Evolutionary conservation across 1,140 invertebrate species (phyloP).

Genomic region (Subanguina moxae): DNA sequence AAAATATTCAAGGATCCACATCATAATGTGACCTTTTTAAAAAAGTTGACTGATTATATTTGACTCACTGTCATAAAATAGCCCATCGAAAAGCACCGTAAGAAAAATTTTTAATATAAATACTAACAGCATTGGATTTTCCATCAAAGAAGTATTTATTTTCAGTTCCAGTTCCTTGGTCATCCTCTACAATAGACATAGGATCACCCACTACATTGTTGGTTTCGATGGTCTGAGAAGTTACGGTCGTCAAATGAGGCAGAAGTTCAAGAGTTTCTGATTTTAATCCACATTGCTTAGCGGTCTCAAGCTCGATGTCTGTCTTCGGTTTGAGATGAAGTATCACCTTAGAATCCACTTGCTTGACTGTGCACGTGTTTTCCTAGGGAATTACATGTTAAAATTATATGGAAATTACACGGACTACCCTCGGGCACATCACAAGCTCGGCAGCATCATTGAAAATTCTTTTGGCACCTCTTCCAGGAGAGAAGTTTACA

Average conservation of each 20-base stretch:
- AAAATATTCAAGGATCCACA: too few relatives aligned
- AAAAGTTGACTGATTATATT: too few relatives aligned
- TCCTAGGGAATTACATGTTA: conserved; percentile 19
- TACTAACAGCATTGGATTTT: conserved; percentile 42
- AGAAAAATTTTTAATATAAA: background rate
- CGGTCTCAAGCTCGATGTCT: conserved; percentile 27
- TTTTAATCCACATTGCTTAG: conserved; percentile 47
- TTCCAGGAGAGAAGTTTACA: conserved; percentile 27
- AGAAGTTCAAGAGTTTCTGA: conserved; percentile 46
- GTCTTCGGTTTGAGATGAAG: conserved; percentile 22
- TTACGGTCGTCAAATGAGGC: conserved; percentile 10
- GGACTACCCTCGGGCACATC: conserved; percentile 3
- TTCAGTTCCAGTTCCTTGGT: conserved; percentile 17
- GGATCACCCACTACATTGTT: conserved; percentile 40
- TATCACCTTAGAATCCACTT: conserved; percentile 26
- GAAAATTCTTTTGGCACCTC: conserved; percentile 13
- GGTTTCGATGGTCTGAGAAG: conserved; percentile 4
- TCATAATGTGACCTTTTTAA: too few relatives aligned
- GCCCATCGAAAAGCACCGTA: too few relatives aligned
- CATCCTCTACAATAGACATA: conserved; percentile 11
- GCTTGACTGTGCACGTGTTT: conserved; percentile 35
- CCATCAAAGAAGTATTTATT: conserved; percentile 51
- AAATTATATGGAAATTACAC: background rate
- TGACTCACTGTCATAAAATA: too few relatives aligned
- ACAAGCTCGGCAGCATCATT: conserved; percentile 21